phyloP scores from a whole-genome alignment of 2,888 invertebrate genomes.

The Ectemnius cavifrons region DNA sequence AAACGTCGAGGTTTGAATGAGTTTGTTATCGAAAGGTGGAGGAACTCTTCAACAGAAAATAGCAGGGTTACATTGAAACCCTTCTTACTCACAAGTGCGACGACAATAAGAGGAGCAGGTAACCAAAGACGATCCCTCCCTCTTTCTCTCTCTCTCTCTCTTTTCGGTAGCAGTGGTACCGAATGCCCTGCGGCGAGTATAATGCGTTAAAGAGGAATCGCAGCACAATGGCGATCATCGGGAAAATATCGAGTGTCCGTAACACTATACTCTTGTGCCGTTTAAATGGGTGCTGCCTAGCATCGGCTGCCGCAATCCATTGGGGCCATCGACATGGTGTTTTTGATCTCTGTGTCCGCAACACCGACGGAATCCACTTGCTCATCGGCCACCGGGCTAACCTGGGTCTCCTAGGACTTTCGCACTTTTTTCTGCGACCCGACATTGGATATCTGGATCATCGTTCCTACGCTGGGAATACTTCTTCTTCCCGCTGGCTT shows the following conservation, averaged over 20 bases:
- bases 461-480: constrained; percentile 12
- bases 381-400: background rate
- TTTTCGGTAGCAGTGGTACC: constrained; percentile 51
- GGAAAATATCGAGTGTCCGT: constrained; percentile 77
- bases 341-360: no score
- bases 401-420: background rate
- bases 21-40: constrained; percentile 47
- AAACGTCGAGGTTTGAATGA: background rate
- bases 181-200: constrained; percentile 54
- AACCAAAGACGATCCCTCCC: constrained; percentile 72
- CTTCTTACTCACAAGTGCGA: constrained; percentile 11
- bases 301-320: constrained; percentile 15
- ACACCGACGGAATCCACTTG: constrained; percentile 1
- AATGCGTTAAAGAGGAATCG: constrained; percentile 50
- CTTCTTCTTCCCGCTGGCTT: constrained; percentile 1
- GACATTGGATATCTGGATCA: constrained; percentile 35
- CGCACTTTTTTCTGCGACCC: background rate
- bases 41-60: constrained; percentile 46
- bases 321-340: background rate
- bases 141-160: constrained; percentile 66
- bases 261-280: constrained; percentile 75
- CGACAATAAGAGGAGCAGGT: constrained; percentile 54
- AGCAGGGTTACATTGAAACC: constrained; percentile 14
- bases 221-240: constrained; percentile 75
- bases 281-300: constrained; percentile 70